Evolutionary conservation across 30 jellyfish, hydroid and myxozoan genomes (phyloP), one percentile per base, ranked within the genome.

Genomic region (Turritopsis rubra): DNA sequence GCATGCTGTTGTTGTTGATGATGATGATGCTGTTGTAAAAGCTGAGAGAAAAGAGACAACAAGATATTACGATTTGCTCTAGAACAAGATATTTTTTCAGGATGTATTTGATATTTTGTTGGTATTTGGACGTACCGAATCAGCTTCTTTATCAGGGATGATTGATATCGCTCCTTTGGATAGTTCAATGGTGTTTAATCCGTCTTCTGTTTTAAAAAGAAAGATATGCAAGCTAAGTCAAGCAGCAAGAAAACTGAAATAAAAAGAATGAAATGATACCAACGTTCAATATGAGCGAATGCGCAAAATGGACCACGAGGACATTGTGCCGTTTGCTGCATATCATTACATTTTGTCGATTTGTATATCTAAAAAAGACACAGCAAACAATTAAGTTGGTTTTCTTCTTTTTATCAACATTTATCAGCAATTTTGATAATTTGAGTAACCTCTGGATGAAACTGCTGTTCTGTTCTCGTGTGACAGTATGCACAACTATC

Each of bases 281-380:
- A 54, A 93, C 99, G 99, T 66, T 93, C 99, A 23, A 86, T 85
- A 79, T 93, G 99, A 16, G 99, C 99, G 86, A 93, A 93, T 16
- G 99, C 99, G 73, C 99, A 93, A 78, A 93, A 93, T n/a, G 99
- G 99, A 16, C 99, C 99, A 16, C 99, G 85, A 0, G 99, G 99
- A 70, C 99, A 93, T 52, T 85, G 89, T 24, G 96, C 99, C 19
- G 99, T 93, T 76, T 93, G 99, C 79, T 93, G 99, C 99, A 93
- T 93, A 30, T 93, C 99, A 86, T 93, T 93, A 84, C 99, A 93
- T 66, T 93, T 93, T 54, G 99, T 93, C 1, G 99, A 93, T 72
- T 93, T 93, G 89, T 93, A 93, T 21, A 93, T 93, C 99, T 93
- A 60, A 54, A 85, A 23, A 28, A 74, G 1, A 28, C 66, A 20